These are phyloP conservation scores for Hypena proboscidalis DNA, from an alignment of 2,888 invertebrate genomes.

Conservation along the genomic window DNA sequence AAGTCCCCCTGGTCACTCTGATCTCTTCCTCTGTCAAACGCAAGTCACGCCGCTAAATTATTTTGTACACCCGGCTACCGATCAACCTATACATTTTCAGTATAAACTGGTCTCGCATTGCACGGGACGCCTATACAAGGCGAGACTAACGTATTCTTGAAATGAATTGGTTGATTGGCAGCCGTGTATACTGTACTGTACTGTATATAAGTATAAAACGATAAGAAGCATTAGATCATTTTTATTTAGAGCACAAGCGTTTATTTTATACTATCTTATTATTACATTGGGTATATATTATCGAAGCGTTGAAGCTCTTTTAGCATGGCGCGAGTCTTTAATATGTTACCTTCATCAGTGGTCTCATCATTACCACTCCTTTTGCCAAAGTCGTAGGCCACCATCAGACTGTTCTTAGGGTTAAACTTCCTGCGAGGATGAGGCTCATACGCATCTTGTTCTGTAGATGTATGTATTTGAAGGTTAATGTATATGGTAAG, in stretches of 20 bases:
- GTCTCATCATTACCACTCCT: slow-evolving; percentile 65
- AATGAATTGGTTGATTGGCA: too few species aligned
- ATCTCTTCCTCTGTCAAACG: slow-evolving; percentile 74
- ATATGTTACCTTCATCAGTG: slow-evolving; percentile 69
- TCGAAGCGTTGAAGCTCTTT: slow-evolving; percentile 29
- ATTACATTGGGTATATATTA: neutral
- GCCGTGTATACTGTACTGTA: too few species aligned
- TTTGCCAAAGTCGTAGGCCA: slow-evolving; percentile 73
- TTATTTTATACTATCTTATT: slow-evolving; percentile 8
- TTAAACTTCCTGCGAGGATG: slow-evolving; percentile 61
- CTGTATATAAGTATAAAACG: slow-evolving; percentile 30
- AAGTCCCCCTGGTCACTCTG: slow-evolving; percentile 70
- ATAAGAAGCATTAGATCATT: slow-evolving; percentile 27
- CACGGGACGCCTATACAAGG: too few species aligned
- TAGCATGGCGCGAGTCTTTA: slow-evolving; percentile 13
- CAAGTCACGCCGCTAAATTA: slow-evolving; percentile 46
- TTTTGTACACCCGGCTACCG: too few species aligned
- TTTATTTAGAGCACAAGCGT: slow-evolving; percentile 35
- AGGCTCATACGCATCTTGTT: slow-evolving; percentile 50
- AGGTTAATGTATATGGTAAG: slow-evolving; percentile 14
- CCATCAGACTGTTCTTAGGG: slow-evolving; percentile 67
- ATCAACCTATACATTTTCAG: too few species aligned
- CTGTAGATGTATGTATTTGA: slow-evolving; percentile 35
- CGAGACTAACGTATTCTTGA: too few species aligned
- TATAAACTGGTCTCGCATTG: too few species aligned